phyloP scores from a whole-genome alignment of 2,888 invertebrate genomes.

The Trisateles emortualis region DNA sequence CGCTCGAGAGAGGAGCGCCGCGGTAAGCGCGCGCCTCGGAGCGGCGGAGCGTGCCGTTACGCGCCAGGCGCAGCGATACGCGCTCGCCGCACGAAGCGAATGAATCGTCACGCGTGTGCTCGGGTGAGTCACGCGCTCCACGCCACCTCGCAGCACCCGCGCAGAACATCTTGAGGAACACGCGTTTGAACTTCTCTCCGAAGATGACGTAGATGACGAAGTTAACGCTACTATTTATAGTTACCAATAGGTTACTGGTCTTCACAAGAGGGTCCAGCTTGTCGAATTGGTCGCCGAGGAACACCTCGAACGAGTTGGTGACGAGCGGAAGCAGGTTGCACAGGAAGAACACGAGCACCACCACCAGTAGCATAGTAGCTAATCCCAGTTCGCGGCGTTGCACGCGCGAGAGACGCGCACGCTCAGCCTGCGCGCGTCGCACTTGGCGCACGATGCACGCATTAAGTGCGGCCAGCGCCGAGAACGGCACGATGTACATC shows the following conservation, averaged over 20 bases:
- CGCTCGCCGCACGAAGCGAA: slow-evolving; percentile 93
- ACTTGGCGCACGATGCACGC: slow-evolving; percentile 96
- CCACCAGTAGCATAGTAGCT: slow-evolving; percentile 97
- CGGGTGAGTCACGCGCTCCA: slow-evolving; percentile 88
- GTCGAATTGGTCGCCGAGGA: slow-evolving; percentile 80
- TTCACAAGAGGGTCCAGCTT: slow-evolving; percentile 90
- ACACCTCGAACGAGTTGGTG: slow-evolving; percentile 94
- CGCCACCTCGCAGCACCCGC: slow-evolving; percentile 87
- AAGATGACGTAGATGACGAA: slow-evolving; percentile 99
- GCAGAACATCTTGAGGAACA: slow-evolving; percentile 94
- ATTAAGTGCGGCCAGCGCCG: slow-evolving; percentile 95
- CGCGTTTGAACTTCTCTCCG: slow-evolving; percentile 97
- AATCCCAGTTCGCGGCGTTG: slow-evolving; percentile 97
- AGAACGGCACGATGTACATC: slow-evolving; percentile 97
- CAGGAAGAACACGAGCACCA: slow-evolving; percentile 97
- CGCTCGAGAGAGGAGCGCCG: slow-evolving; percentile 21
- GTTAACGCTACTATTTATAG: slow-evolving; percentile 98
- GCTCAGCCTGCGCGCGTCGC: slow-evolving; percentile 95
- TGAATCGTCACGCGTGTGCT: slow-evolving; percentile 92
- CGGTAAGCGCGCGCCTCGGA: slow-evolving; percentile 57
- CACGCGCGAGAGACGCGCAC: slow-evolving; percentile 95
- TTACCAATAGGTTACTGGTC: slow-evolving; percentile 96
- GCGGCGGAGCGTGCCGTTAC: slow-evolving; percentile 76
- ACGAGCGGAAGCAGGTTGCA: slow-evolving; percentile 96
- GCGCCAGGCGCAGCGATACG: slow-evolving; percentile 88